Evolutionary conservation across 1,140 invertebrate genomes (phyloP).

Genomic region (Papilio aristodemus): DNA sequence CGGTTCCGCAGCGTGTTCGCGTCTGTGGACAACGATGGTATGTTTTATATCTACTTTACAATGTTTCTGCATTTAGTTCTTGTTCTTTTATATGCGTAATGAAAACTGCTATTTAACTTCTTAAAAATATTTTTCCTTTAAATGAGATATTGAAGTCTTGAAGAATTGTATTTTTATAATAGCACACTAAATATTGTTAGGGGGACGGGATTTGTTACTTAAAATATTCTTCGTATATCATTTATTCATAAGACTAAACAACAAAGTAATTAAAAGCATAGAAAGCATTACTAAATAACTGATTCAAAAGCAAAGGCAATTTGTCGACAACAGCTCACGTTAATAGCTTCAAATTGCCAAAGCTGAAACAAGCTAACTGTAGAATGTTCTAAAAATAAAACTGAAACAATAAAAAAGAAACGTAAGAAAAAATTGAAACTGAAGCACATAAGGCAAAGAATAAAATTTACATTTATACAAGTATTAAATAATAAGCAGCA

Average conservation of each 20-base stretch:
- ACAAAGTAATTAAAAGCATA: neutral
- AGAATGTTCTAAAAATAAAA: neutral
- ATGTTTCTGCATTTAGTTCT: neutral
- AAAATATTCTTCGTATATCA: too few species aligned
- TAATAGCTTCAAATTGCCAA: neutral
- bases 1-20: slow-evolving; percentile 82
- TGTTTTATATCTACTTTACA: neutral
- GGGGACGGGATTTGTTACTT: too few species aligned
- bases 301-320: neutral
- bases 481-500: neutral
- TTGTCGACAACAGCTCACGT: neutral
- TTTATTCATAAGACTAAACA: neutral
- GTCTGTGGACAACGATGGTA: slow-evolving; percentile 50
- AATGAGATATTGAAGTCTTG: too few species aligned
- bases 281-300: neutral
- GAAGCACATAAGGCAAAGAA: neutral
- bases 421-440: neutral
- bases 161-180: too few species aligned
- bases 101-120: too few species aligned
- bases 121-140: too few species aligned
- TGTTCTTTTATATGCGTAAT: too few species aligned
- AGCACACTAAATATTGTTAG: too few species aligned
- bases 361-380: neutral
- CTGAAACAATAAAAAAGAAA: neutral
- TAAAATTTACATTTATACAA: neutral